Evolutionary conservation across 2,888 invertebrate species (phyloP).

Genomic region (Allophyes oxyacanthae): DNA sequence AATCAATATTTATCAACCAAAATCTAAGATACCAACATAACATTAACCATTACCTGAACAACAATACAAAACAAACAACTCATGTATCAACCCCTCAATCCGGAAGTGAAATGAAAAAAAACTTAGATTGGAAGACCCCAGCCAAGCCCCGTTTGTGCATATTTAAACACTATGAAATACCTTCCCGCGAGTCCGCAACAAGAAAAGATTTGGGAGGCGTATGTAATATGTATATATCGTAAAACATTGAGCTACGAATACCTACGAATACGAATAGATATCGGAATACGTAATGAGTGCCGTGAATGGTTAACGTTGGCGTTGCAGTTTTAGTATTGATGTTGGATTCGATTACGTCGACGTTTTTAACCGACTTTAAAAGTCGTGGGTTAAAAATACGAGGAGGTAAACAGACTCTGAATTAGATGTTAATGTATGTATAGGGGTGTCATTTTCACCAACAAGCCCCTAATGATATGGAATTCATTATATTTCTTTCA

Average conservation of each 20-base stretch:
- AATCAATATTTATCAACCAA: too few relatives aligned
- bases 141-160: slow-evolving; percentile 13
- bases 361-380: slow-evolving; percentile 10
- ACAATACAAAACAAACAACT: neutral
- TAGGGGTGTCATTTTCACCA: too few relatives aligned
- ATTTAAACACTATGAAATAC: slow-evolving; percentile 18
- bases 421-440: too few relatives aligned
- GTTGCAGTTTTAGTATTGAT: slow-evolving; percentile 7
- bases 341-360: slow-evolving; percentile 12
- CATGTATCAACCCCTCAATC: neutral
- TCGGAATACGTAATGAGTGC: slow-evolving; percentile 6
- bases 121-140: slow-evolving; percentile 27
- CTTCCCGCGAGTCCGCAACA: neutral
- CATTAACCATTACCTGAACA: neutral
- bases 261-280: slow-evolving; percentile 7
- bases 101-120: neutral
- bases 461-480: too few relatives aligned
- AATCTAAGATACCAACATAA: too few relatives aligned
- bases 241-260: slow-evolving; percentile 8
- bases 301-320: slow-evolving; percentile 11
- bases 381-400: too few relatives aligned
- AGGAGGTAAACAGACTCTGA: too few relatives aligned
- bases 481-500: too few relatives aligned
- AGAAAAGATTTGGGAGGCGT: slow-evolving; percentile 4
- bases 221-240: slow-evolving; percentile 12